Evolutionary conservation across 1,140 invertebrate genomes (phyloP), one percentile per base, ranked within the genome.

Genomic region (Sogatella furcifera): DNA sequence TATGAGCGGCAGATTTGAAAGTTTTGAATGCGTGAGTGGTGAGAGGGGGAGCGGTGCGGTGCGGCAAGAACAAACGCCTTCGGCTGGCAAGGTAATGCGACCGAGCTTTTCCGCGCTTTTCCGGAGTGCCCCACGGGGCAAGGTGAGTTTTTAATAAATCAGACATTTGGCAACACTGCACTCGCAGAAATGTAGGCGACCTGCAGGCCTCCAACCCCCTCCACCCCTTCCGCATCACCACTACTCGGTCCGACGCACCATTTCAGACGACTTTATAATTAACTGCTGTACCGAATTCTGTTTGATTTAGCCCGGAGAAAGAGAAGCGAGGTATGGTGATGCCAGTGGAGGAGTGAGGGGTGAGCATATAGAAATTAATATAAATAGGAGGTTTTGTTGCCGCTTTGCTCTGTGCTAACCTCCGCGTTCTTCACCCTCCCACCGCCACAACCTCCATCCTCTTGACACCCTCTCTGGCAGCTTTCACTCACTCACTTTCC

Each of bases 331-430:
- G 34, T 38, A 38, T 2, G 9, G 8, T 9, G 31, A 5, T 10
- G 34, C 11, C 34, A 10, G 4, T 31, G 31, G 31, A 10, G 34
- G 34, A 2, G 34, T 8, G 34, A 10, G 34, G 34, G 34, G 34
- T 38, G 61, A 64, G 66, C 64, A 64, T 65, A 61, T 66, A 67
- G 66, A 69, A 69, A 69, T 69, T 69, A 69, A 69, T 69, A 69
- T 60, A 64, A 60, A 60, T 60, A 60, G 34, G 21, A 60, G 53
- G 62, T 60, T 63, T 60, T 60, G 58, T 61, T 56, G 55, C 59
- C 55, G 28, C 24, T 38, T 44, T 58, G 56, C 41, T 58, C 46
- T 49, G 46, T 49, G 46, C 46, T 38, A 38, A 38, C 34, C 34
- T 28, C 34, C 34, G n/a, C n/a, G n/a, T n/a, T n/a, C n/a, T n/a